Percentiles rank a stretch among this genome's conserved stretches.
These are phyloP conservation scores for Butastur rufipennis DNA, from an alignment of 2,113 vertebrate species.

Conservation along the genomic window DNA sequence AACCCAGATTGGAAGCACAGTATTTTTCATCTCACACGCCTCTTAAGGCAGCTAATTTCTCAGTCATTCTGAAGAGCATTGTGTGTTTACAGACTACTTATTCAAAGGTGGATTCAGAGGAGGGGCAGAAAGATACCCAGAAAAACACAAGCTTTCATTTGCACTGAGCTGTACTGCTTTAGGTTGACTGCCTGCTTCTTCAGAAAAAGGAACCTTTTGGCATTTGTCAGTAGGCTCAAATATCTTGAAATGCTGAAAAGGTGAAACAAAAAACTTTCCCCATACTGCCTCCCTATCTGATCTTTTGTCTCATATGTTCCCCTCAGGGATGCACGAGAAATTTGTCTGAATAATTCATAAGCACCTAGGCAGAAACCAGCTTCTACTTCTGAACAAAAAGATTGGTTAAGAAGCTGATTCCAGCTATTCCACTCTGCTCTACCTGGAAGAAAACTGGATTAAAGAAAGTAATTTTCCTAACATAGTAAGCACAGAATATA, in stretches of 20 bases:
- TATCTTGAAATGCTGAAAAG: conserved; percentile 49
- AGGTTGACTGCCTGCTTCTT: neutral
- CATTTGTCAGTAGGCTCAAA: conserved; percentile 44
- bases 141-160: neutral
- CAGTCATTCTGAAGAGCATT: neutral
- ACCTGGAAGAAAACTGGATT: neutral
- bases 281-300: conserved; percentile 45
- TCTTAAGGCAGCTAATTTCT: neutral
- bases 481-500: neutral
- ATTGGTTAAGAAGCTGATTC: neutral
- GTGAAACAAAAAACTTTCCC: conserved; percentile 58
- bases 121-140: neutral
- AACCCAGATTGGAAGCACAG: neutral
- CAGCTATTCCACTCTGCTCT: neutral
- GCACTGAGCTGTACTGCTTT: neutral
- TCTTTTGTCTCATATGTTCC: conserved; percentile 67
- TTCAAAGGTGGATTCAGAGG: neutral
- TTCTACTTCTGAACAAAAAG: conserved; percentile 50
- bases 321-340: conserved; percentile 60
- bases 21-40: neutral
- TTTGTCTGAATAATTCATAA: conserved; percentile 71
- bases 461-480: neutral
- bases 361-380: neutral
- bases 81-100: neutral
- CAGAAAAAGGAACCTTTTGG: neutral